Conservation (phyloP, 2,797 vertebrate species). For the Sciaenops ocellatus region DNA sequence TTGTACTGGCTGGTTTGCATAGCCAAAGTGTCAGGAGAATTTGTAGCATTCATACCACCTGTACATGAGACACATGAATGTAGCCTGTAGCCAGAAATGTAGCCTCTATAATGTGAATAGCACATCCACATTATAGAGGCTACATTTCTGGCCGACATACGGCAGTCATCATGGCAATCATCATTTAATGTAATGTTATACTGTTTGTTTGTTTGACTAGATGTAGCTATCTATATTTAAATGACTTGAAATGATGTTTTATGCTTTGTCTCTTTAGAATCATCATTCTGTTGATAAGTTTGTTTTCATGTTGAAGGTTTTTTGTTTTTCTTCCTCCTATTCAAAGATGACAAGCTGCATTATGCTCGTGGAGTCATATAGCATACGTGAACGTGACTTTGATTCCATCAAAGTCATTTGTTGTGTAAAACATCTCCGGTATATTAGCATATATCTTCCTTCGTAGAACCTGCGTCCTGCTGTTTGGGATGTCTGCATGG, state of each 20-base stretch:
- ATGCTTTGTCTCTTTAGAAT: conserved; percentile 32
- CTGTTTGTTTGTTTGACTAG: conserved; percentile 4
- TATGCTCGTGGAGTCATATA: conserved; percentile 49
- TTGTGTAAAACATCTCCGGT: conserved; percentile 46
- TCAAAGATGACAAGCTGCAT: conserved; percentile 9
- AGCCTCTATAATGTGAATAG: too few relatives aligned
- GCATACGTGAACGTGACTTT: conserved; percentile 42
- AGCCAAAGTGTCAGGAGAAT: not conserved
- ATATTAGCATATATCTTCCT: conserved; percentile 53
- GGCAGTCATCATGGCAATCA: conserved; percentile 3
- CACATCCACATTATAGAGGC: too few relatives aligned
- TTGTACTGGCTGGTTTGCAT: not conserved
- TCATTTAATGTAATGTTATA: not conserved
- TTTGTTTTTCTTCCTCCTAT: conserved; percentile 8
- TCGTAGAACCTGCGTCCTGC: conserved; percentile 29
- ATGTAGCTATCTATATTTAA: conserved; percentile 37
- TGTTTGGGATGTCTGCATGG: conserved; percentile 28
- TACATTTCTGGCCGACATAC: too few relatives aligned
- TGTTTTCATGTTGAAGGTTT: conserved; percentile 29
- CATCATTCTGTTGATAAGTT: conserved; percentile 16
- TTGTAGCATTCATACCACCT: not conserved
- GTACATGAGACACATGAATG: not conserved
- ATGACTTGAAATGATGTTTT: conserved; percentile 41
- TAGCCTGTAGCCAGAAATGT: not conserved
- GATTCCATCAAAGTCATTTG: conserved; percentile 60